Evolutionary conservation across 1,140 invertebrate species (phyloP).

Genomic region (Musca vetustissima): DNA sequence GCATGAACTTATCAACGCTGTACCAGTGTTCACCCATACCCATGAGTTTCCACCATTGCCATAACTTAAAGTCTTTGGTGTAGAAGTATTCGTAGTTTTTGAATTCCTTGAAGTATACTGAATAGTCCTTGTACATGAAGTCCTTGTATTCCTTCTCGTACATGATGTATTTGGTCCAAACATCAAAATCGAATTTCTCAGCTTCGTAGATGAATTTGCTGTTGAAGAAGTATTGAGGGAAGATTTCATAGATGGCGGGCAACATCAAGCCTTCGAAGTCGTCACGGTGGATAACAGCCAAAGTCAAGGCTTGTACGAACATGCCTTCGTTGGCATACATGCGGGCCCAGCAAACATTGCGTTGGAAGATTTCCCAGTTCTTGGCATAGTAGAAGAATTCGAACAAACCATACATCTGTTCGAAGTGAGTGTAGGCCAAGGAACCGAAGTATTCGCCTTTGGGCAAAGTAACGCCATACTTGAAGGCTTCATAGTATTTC

Average conservation of each 20-base stretch:
- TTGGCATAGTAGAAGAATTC: conserved; percentile 64
- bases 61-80: conserved; percentile 63
- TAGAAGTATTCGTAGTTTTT: conserved; percentile 50
- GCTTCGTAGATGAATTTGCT: conserved; percentile 27
- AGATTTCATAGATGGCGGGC: conserved; percentile 65
- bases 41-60: conserved; percentile 57
- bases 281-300: conserved; percentile 60
- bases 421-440: conserved; percentile 46
- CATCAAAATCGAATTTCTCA: conserved; percentile 32
- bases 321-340: conserved; percentile 63
- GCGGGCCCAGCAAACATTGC: conserved; percentile 63
- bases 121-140: conserved; percentile 57
- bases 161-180: conserved; percentile 29
- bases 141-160: conserved; percentile 55
- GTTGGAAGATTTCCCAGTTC: conserved; percentile 64
- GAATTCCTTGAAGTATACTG: conserved; percentile 59
- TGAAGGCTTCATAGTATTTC: conserved; percentile 58
- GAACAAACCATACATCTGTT: conserved; percentile 60
- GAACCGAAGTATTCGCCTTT: conserved; percentile 57
- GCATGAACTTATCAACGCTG: conserved; percentile 12
- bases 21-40: conserved; percentile 38
- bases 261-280: conserved; percentile 62
- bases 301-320: conserved; percentile 62
- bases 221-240: conserved; percentile 63
- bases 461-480: conserved; percentile 51